These are phyloP conservation scores for Tetrax tetrax DNA, from an alignment of 2,113 vertebrate species.

Conservation along the genomic window DNA sequence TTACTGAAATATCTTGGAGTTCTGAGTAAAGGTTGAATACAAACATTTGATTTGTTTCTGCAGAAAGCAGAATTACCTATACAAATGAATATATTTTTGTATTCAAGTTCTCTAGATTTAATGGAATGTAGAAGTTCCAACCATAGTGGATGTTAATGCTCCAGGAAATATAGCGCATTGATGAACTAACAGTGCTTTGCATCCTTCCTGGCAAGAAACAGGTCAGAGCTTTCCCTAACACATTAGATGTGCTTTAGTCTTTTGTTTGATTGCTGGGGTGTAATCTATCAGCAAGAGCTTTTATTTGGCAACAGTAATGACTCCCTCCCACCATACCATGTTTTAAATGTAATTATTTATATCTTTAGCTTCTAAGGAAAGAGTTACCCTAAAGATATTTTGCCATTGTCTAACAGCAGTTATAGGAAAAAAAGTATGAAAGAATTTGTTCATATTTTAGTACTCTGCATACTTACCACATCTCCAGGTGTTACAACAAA, in stretches of 20 bases:
- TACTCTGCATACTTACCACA: not conserved
- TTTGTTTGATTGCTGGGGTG: not conserved
- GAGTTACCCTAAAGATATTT: not conserved
- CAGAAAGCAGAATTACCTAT: not conserved
- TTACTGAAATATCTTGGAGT: not conserved
- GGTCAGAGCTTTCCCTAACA: not conserved
- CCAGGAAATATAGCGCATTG: not conserved
- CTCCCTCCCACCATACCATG: rapidly evolving
- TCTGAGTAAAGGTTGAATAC: not conserved
- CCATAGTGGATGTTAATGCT: not conserved
- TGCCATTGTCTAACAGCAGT: not conserved
- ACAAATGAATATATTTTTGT: not conserved
- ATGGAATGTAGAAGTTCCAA: not conserved
- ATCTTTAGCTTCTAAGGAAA: not conserved
- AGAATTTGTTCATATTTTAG: not conserved
- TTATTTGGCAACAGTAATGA: not conserved
- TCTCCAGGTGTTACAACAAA: not conserved
- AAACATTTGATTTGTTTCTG: not conserved
- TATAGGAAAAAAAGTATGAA: not conserved
- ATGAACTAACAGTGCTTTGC: not conserved
- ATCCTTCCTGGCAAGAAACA: not conserved
- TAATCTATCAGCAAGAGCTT: not conserved
- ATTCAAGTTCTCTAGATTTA: not conserved
- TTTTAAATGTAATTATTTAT: not conserved
- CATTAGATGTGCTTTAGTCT: not conserved